These are phyloP conservation scores for Aricia agestis DNA, from an alignment of 1,140 invertebrate genomes.

Conservation along the genomic window DNA sequence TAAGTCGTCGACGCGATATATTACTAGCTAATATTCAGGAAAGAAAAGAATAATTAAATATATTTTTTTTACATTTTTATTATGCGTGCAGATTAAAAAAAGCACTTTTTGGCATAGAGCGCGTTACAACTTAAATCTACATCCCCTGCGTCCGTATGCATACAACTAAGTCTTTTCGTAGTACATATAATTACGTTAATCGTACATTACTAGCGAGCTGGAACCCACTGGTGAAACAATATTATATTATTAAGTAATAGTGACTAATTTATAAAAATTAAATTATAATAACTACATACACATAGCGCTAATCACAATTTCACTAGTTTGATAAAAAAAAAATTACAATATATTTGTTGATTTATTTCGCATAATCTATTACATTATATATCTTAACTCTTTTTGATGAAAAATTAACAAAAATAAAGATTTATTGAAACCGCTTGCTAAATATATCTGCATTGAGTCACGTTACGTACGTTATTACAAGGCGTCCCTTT, in stretches of 20 bases:
- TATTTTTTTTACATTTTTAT: background rate
- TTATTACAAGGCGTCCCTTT: background rate
- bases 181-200: slow-evolving; percentile 14
- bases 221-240: background rate
- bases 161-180: slow-evolving; percentile 9
- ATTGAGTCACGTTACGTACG: background rate
- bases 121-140: slow-evolving; percentile 9
- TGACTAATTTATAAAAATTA: slow-evolving; percentile 10
- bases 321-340: slow-evolving; percentile 9
- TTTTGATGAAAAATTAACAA: background rate
- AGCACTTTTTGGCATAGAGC: slow-evolving; percentile 12
- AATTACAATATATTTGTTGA: slow-evolving; percentile 10
- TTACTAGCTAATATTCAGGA: background rate
- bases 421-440: slow-evolving; percentile 5
- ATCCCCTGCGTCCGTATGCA: background rate
- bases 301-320: slow-evolving; percentile 16
- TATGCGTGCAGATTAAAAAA: slow-evolving; percentile 7
- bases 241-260: slow-evolving; percentile 13
- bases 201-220: background rate
- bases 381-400: slow-evolving; percentile 1
- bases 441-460: slow-evolving; percentile 10
- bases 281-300: slow-evolving; percentile 16
- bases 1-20: background rate
- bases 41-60: slow-evolving; percentile 2
- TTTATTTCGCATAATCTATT: slow-evolving; percentile 5